phyloP scores from a whole-genome alignment of 2,888 invertebrate species.

The Archaeoteleia sp. region DNA sequence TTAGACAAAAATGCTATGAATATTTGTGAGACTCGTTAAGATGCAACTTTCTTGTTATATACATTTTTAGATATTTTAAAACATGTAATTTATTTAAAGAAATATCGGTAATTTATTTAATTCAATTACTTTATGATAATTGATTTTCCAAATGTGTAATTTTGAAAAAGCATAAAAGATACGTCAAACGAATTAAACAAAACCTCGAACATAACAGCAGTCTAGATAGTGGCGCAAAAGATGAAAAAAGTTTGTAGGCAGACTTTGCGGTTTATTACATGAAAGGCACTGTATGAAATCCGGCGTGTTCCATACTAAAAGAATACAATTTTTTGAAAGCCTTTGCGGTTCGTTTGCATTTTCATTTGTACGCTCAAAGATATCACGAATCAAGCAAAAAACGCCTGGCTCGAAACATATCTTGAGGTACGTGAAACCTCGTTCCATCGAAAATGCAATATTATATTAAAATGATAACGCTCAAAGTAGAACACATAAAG shows the following conservation, averaged over 20 bases:
- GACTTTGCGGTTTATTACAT: conserved; percentile 44
- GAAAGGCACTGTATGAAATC: conserved; percentile 40
- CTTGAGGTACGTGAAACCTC: conserved; percentile 4
- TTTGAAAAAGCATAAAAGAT: not conserved
- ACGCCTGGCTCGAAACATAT: conserved; percentile 16
- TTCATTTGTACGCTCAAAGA: conserved; percentile 43
- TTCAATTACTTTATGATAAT: no score
- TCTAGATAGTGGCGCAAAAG: conserved; percentile 2
- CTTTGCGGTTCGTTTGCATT: conserved; percentile 45
- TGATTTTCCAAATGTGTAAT: no score
- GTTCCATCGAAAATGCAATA: conserved; percentile 7
- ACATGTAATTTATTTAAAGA: no score
- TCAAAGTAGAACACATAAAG: no score
- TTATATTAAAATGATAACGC: no score
- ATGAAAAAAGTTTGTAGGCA: conserved; percentile 31
- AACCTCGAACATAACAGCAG: conserved; percentile 28
- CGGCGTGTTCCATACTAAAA: conserved; percentile 28
- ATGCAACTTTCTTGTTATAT: no score
- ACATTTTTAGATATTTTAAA: no score
- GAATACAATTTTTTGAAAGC: conserved; percentile 40
- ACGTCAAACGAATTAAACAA: conserved; percentile 40
- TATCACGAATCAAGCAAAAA: conserved; percentile 23
- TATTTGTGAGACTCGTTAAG: no score
- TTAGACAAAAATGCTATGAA: no score
- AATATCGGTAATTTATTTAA: no score